Base-by-base conservation (phyloP, 2,113 vertebrate genomes). In the Hippocampus barbouri region DNA sequence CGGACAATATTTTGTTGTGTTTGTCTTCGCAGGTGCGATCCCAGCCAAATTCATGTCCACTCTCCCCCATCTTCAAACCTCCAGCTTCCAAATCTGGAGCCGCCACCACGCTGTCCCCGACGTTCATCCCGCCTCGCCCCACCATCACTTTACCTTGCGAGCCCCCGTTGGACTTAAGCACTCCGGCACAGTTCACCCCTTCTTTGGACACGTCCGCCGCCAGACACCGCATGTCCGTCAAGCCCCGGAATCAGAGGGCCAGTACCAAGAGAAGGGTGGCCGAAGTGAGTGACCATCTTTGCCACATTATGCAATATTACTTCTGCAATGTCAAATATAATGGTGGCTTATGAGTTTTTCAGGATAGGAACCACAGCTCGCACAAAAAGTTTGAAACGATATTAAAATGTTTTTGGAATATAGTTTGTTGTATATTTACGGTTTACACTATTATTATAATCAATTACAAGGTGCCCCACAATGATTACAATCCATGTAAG, bases 131-230 rank as follows among this genome's bases (percentile, higher is more conserved):
- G 5, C 89, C 88, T 70, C 76, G 11, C 8, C 60, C 61, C 69
- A 82, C 75, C 66, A 77, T 77, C 11, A 82, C 89, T 45, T 61
- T 75, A 20, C 54, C 83, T 47, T 21, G 66, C 70, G 93, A 84
- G 0, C 84, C 92, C 1, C 68, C 91, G 9, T 80, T 92, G 20
- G 90, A 94, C 88, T 98, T 99, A 75, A 90, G 88, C 75, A 71
- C 81, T 66, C 95, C 95, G 54, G 91, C 94, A 47, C 90, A 93
- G 57, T 90, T 90, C 77, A 92, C 85, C 4, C 85, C 93, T 72
- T 94, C 92, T 87, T 83, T 99, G 83, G 94, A 99, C 83, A 97
- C 91, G 70, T 96, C 97, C 67, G 97, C 96, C 25, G 96, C 97
- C 21, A 97, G 93, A 60, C 95, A 99, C 79, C 95, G 95, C 56